Conservation (phyloP, 2,888 invertebrate genomes). For the Stratiomys singularior region DNA sequence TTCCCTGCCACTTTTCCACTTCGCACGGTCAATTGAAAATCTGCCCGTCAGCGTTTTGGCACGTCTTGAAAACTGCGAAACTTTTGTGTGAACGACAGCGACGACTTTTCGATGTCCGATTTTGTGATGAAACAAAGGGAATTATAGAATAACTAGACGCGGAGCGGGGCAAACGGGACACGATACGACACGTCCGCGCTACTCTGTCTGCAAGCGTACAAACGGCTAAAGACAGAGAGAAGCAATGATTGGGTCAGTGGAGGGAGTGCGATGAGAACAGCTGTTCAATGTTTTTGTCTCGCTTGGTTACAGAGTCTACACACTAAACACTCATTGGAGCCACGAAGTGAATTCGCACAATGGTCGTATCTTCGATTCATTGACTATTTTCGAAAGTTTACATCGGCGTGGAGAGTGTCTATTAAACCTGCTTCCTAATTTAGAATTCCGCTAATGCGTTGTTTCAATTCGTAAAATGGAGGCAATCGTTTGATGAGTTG, state of each 20-base stretch:
- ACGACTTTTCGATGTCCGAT: slow-evolving; percentile 21
- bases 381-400: slow-evolving; percentile 13
- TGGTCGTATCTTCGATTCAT: slow-evolving; percentile 9
- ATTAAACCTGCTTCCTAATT: no score
- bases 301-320: slow-evolving; percentile 22
- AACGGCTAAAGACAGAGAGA: not conserved
- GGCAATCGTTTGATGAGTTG: not conserved
- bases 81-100: slow-evolving; percentile 18
- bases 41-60: not conserved
- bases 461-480: not conserved
- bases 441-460: no score
- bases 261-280: slow-evolving; percentile 40
- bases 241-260: not conserved
- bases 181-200: slow-evolving; percentile 33
- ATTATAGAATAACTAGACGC: not conserved
- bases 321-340: not conserved
- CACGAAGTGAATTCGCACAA: slow-evolving; percentile 16
- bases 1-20: slow-evolving; percentile 41
- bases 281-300: slow-evolving; percentile 28
- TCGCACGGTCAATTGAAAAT: slow-evolving; percentile 1
- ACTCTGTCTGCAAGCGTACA: not conserved
- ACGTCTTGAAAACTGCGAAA: not conserved
- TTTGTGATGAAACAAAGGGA: slow-evolving; percentile 35
- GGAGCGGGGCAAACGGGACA: slow-evolving; percentile 10
- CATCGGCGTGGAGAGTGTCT: no score